A percentile compares a stretch with the other conserved stretches of the same genome.
phyloP scores from a whole-genome alignment of 2,797 vertebrate genomes.

The Phalloptychus januarius region DNA sequence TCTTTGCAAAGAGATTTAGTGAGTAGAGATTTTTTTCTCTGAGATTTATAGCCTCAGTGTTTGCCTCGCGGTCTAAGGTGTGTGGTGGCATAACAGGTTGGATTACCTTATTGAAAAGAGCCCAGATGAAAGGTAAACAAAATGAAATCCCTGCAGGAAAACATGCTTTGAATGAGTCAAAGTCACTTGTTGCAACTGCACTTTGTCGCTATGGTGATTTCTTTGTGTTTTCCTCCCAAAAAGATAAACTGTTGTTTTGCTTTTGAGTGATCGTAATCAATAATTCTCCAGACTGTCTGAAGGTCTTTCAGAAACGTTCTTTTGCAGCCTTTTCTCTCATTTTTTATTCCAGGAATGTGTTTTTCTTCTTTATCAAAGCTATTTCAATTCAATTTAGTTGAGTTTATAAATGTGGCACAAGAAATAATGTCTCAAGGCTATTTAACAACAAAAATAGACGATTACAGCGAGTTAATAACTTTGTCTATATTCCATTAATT shows the following conservation, averaged over 20 bases:
- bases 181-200: neutral
- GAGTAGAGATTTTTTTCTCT: conserved; percentile 4
- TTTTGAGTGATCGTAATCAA: neutral
- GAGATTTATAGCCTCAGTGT: conserved; percentile 26
- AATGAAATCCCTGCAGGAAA: neutral
- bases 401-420: neutral
- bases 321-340: neutral
- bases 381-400: neutral
- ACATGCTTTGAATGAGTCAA: neutral
- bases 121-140: neutral
- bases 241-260: neutral
- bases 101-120: neutral
- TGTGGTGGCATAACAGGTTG: neutral
- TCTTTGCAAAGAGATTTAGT: conserved; percentile 50
- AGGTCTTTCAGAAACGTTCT: neutral
- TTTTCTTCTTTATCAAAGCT: neutral
- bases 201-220: neutral
- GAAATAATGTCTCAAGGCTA: neutral
- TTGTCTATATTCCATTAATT: no score
- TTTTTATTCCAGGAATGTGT: neutral
- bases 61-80: neutral
- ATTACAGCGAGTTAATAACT: no score
- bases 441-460: neutral
- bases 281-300: neutral
- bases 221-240: neutral